phyloP scores from a whole-genome alignment of 2,113 vertebrate genomes.

The Pedionomus torquatus region DNA sequence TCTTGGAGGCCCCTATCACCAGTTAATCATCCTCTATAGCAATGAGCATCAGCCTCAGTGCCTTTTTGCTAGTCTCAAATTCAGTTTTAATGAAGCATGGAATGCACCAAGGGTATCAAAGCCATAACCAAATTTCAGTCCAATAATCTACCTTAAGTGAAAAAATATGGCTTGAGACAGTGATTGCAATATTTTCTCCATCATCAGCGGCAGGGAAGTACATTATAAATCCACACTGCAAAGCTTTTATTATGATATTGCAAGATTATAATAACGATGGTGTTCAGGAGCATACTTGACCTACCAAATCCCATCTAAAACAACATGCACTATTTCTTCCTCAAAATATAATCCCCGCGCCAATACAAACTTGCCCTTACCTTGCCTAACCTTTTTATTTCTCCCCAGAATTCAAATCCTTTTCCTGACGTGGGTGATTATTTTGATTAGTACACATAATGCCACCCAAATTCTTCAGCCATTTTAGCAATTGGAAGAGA shows the following conservation, averaged over 20 bases:
- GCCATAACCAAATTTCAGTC: background rate
- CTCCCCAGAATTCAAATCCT: constrained; percentile 44
- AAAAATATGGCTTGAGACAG: background rate
- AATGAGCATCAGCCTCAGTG: background rate
- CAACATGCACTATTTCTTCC: background rate
- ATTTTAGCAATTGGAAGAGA: constrained; percentile 45
- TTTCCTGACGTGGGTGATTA: constrained; percentile 32
- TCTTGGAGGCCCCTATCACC: background rate
- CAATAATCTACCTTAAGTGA: background rate
- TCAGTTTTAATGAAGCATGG: background rate
- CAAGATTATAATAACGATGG: background rate
- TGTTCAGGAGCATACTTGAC: background rate
- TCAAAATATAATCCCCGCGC: background rate
- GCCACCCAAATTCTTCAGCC: constrained; percentile 14
- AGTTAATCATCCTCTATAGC: background rate
- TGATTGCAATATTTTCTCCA: background rate
- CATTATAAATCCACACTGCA: background rate
- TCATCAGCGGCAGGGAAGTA: background rate
- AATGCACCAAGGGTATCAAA: background rate
- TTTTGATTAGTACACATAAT: constrained; percentile 44
- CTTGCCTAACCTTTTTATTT: constrained; percentile 44
- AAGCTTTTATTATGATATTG: background rate
- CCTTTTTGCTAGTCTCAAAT: background rate
- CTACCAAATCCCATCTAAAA: background rate
- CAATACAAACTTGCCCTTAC: background rate